Conservation (phyloP, 2,888 invertebrate species). For the Argyresthia albistria region DNA sequence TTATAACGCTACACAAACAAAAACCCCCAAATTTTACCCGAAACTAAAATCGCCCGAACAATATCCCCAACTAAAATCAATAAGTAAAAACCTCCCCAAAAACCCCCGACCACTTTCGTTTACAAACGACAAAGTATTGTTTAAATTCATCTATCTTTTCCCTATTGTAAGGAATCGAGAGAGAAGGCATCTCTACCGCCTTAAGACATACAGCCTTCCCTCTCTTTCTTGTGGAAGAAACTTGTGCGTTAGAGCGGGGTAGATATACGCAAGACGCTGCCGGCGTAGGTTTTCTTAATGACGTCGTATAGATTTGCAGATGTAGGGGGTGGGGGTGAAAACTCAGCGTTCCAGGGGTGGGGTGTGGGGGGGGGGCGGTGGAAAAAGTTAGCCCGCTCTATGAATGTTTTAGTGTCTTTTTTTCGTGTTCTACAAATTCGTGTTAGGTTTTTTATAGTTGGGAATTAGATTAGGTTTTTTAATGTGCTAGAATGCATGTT, state of each 20-base stretch:
- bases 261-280: conserved; percentile 53
- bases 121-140: conserved; percentile 70
- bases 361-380: conserved; percentile 16
- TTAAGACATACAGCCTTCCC: conserved; percentile 44
- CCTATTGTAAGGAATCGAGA: conserved; percentile 60
- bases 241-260: conserved; percentile 36
- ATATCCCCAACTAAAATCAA: conserved; percentile 54
- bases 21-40: conserved; percentile 23
- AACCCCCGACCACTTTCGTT: conserved; percentile 50
- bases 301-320: conserved; percentile 69
- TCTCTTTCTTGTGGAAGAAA: conserved; percentile 21
- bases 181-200: conserved; percentile 34
- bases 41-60: conserved; percentile 4
- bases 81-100: conserved; percentile 52
- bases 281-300: conserved; percentile 58
- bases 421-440: conserved; percentile 14
- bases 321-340: conserved; percentile 27
- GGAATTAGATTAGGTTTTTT: too few relatives aligned
- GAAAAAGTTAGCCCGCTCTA: conserved; percentile 50
- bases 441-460: too few relatives aligned
- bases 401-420: conserved; percentile 42
- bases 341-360: conserved; percentile 19
- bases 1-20: not conserved
- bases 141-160: conserved; percentile 69
- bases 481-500: too few relatives aligned